Base-by-base conservation (phyloP, 2,888 invertebrate species). In the Allolobophora icterica region DNA sequence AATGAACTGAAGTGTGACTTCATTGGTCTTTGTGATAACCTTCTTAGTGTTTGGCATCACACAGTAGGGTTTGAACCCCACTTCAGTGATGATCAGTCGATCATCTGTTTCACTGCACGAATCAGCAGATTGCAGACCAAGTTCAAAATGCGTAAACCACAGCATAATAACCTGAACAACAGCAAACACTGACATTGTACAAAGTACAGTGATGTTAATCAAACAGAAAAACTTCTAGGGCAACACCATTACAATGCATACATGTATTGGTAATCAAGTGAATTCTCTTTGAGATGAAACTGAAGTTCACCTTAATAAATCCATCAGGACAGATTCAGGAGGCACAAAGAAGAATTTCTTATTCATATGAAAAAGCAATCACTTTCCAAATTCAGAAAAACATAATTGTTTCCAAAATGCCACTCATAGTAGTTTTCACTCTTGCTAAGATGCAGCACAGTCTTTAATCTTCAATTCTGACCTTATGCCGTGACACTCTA, bases 101-200 rank as follows among this genome's bases (percentile, higher is more conserved):
- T 95, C 95, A 90, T 94, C 93, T 30, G 91, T 90, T 1, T 89
- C 90, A 84, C 92, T 92, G 91, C 94, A 94, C 0, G 94, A 92
- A 38, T 93, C 93, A 30, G 92, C 89, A 3, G 93, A 92, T 89
- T 93, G 93, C 0, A 91, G 93, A 13, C 94, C 94, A 13, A 95
- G 93, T 91, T 94, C 94, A 42, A 95, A 93, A 91, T 95, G 94
- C 33, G 93, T 93, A 38, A 95, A 93, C 17, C 92, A 92, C 87
- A 94, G 92, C 45, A 92, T 92, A 15, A 95, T 93, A 13, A 95
- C 93, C 94, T 94, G 92, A n/a, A 92, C 92, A 38, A 84, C 84
- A 90, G 87, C 87, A 35, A 52, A n/a, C 71, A 71, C n/a, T 30
- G 6, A 71, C 71, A 71, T 11, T n/a, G n/a, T 30, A 71, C 58